Base-by-base conservation (phyloP, 2,888 invertebrate species). In the Dromius quadrimaculatus region DNA sequence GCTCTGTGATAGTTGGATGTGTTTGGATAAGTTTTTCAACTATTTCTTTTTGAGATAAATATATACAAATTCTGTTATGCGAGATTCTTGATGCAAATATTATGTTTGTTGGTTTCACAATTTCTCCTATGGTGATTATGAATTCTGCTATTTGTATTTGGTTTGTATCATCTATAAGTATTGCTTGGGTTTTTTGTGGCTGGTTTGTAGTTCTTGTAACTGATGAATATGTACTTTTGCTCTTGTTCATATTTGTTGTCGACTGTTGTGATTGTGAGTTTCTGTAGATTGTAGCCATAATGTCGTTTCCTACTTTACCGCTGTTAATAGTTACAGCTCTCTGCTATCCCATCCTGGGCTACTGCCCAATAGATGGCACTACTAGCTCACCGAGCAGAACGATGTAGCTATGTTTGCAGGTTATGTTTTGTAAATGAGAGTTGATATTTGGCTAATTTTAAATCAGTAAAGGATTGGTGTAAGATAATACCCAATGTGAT, bases 141-240 rank as follows among this genome's bases (percentile, higher is more conserved):
- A 71, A 74, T 3, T 73, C 69, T 1, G 23, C 11, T 1, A 72
- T 20, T 17, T 43, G n/a, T 2, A 57, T 22, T 5, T 71, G 59
- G 4, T 73, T 41, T n/a, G 64, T 47, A 15, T 70, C 38, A 11
- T 69, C 66, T 3, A 72, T 11, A 3, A 73, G 13, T 1, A 73
- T 65, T 13, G 70, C 73, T 68, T 73, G 72, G 11, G 70, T 71
- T 54, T 71, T 71, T 4, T 28, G 72, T 1, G 72, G 74, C 6
- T 57, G 72, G 20, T 45, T 45, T 45, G 9, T 8, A 23, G 32
- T 20, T 22, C 19, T 47, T 64, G 36, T 47, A 9, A 8, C 20
- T 19, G 47, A 11, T 11, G 38, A 38, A n/a, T 38, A 38, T 6
- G 38, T 11, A 13, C 15, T 38, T n/a, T 5, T 38, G 38, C 15